A percentile compares a stretch with the other conserved stretches of the same genome.
These are phyloP conservation scores for Schlechtendalia chinensis DNA, from an alignment of 1,140 invertebrate genomes.

Conservation along the genomic window DNA sequence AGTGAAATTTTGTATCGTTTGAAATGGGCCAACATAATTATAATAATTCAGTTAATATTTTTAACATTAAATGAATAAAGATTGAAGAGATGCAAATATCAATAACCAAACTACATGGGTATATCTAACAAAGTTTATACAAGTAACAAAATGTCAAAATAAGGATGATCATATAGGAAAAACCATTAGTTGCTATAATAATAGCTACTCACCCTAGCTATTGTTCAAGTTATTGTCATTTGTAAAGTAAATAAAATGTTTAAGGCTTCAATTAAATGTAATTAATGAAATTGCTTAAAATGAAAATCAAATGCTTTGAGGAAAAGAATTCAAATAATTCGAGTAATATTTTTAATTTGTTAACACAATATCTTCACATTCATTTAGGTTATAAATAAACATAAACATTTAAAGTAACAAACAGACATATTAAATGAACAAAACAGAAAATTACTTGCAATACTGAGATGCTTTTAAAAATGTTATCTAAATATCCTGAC, in stretches of 20 bases:
- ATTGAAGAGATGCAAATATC: neutral
- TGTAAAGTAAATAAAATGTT: neutral
- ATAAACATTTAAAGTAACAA: neutral
- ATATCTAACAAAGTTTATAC: neutral
- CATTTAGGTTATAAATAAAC: neutral
- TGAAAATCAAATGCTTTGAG: neutral
- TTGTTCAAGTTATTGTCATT: neutral
- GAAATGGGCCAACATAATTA: too few relatives aligned
- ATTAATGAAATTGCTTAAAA: neutral
- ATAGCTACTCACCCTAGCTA: neutral
- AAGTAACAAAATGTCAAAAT: neutral
- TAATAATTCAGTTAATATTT: too few relatives aligned
- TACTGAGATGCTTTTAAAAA: neutral
- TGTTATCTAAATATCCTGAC: neutral
- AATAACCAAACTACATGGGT: neutral
- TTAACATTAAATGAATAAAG: too few relatives aligned
- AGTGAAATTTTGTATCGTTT: too few relatives aligned
- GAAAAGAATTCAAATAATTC: neutral
- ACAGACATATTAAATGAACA: neutral
- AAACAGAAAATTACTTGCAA: neutral
- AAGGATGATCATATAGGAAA: neutral
- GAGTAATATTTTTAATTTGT: neutral
- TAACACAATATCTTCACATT: neutral
- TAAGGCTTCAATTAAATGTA: neutral
- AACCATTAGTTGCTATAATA: neutral